These are phyloP conservation scores for Tanytarsus gracilentus DNA, from an alignment of 2,888 invertebrate species.

Conservation along the genomic window DNA sequence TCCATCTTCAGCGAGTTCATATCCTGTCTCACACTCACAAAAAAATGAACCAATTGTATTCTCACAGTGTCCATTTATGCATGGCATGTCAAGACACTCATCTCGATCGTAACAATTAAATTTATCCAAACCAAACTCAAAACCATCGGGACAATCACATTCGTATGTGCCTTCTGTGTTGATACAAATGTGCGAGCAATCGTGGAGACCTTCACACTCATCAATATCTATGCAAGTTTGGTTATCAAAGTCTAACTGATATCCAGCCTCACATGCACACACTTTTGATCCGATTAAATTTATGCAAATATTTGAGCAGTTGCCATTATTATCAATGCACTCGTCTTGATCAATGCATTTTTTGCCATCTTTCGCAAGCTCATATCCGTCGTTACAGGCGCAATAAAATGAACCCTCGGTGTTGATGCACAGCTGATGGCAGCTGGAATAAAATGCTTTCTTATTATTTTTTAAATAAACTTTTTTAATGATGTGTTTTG, in stretches of 20 bases:
- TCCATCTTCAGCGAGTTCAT: constrained; percentile 42
- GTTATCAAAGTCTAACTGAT: constrained; percentile 38
- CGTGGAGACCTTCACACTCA: constrained; percentile 42
- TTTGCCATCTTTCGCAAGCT: constrained; percentile 37
- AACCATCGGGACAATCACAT: constrained; percentile 50
- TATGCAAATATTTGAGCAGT: constrained; percentile 49
- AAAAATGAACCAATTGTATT: constrained; percentile 46
- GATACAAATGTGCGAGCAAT: constrained; percentile 47
- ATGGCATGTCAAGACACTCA: constrained; percentile 39
- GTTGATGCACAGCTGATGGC: constrained; percentile 48
- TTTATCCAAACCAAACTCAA: constrained; percentile 37
- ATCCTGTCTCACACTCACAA: constrained; percentile 55
- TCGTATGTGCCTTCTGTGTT: constrained; percentile 49
- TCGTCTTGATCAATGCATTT: constrained; percentile 49
- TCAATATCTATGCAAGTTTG: constrained; percentile 44
- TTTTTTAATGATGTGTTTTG: background rate
- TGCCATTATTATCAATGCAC: constrained; percentile 46
- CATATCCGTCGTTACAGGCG: constrained; percentile 44
- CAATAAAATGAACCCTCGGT: constrained; percentile 46
- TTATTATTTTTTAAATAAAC: constrained; percentile 4
- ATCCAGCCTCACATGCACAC: constrained; percentile 47
- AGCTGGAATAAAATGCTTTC: constrained; percentile 32
- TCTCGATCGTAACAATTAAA: constrained; percentile 37
- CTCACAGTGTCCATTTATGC: constrained; percentile 13
- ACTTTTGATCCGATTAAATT: constrained; percentile 50